Percentiles rank a stretch among this genome's conserved stretches.
These are phyloP conservation scores for Haliaeetus albicilla DNA, from an alignment of 2,797 vertebrate genomes.

Conservation along the genomic window DNA sequence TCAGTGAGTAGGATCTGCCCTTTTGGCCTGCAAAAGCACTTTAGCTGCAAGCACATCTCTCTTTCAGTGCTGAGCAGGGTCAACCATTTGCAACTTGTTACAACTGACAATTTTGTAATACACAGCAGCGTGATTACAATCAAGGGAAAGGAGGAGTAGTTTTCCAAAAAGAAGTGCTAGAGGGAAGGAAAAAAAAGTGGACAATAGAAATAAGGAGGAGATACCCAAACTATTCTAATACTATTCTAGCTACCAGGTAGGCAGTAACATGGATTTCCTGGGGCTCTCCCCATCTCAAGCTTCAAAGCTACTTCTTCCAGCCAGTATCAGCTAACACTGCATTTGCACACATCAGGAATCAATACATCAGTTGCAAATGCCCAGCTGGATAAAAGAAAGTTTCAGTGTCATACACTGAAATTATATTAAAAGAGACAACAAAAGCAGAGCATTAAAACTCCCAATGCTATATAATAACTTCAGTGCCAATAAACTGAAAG, in stretches of 20 bases:
- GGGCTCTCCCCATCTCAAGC: neutral
- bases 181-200: neutral
- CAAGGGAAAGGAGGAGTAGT: neutral
- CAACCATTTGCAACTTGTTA: neutral
- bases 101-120: neutral
- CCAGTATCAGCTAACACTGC: neutral
- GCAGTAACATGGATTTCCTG: neutral
- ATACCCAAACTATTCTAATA: neutral
- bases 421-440: neutral
- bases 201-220: neutral
- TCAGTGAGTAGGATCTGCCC: neutral
- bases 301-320: neutral
- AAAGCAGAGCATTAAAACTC: neutral
- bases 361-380: neutral
- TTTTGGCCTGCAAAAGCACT: neutral
- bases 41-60: neutral
- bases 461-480: neutral
- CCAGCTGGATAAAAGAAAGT: neutral
- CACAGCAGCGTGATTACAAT: neutral
- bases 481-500: neutral
- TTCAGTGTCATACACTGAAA: neutral
- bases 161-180: neutral
- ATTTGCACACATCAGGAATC: neutral
- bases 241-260: neutral
- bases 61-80: neutral